Conservation (phyloP, 2,113 vertebrate genomes). For the Strigops habroptila region DNA sequence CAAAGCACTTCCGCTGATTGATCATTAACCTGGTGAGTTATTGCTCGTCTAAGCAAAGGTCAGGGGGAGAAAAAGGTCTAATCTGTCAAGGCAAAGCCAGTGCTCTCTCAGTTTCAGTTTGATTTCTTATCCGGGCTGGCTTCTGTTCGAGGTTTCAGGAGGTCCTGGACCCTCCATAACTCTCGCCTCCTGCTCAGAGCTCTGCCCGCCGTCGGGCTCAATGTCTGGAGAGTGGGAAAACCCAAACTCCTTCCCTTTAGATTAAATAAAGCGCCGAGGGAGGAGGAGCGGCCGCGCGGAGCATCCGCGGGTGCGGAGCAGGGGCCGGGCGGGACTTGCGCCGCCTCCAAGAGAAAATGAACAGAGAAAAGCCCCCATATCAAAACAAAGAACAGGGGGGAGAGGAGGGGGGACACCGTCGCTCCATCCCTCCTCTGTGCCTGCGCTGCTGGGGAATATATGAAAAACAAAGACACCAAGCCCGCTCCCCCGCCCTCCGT, state of each 20-base stretch:
- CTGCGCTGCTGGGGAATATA: background rate
- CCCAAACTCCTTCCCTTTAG: background rate
- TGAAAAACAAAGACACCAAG: background rate
- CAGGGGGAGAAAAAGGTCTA: conserved; percentile 73
- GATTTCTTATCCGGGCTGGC: conserved; percentile 41
- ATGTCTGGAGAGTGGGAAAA: background rate
- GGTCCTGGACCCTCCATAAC: background rate
- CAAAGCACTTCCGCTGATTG: conserved; percentile 72
- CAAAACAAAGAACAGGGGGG: background rate
- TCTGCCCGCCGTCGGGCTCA: background rate
- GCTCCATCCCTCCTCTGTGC: background rate
- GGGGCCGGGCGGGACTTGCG: background rate
- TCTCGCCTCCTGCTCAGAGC: background rate
- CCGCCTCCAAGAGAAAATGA: background rate
- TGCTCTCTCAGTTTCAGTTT: background rate
- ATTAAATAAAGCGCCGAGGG: fast-evolving
- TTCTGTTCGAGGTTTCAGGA: background rate
- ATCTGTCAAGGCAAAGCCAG: conserved; percentile 74
- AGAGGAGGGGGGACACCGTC: background rate
- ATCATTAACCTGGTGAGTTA: conserved; percentile 85
- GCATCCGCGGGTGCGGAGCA: background rate
- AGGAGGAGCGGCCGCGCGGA: background rate
- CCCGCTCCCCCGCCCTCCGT: fast-evolving
- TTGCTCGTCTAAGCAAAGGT: conserved; percentile 80
- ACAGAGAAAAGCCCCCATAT: background rate